These are phyloP conservation scores for Falco columbarius DNA, from an alignment of 2,797 vertebrate species.

Conservation along the genomic window DNA sequence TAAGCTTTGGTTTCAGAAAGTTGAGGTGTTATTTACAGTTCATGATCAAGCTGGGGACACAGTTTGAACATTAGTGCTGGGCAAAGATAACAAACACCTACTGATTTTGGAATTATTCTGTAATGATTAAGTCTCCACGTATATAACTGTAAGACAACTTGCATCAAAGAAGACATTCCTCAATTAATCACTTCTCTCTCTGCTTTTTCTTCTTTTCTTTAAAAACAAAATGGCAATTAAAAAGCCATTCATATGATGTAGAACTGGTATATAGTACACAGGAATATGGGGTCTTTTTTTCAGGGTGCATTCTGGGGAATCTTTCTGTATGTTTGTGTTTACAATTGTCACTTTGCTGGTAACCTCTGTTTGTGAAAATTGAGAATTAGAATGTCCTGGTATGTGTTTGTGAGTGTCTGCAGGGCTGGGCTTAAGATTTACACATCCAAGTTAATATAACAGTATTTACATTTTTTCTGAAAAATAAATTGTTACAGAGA, in stretches of 20 bases:
- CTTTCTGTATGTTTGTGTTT: background rate
- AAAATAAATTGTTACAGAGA: background rate
- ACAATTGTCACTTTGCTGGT: background rate
- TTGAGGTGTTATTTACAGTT: background rate
- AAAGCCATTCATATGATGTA: background rate
- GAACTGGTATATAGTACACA: background rate
- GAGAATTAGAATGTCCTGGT: background rate
- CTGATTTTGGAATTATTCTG: background rate
- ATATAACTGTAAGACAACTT: background rate
- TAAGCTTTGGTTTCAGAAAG: background rate
- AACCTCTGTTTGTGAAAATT: background rate
- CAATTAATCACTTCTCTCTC: background rate
- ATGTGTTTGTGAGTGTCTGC: background rate
- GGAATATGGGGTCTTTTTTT: background rate
- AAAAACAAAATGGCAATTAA: background rate
- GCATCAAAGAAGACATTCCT: background rate
- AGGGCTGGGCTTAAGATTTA: background rate
- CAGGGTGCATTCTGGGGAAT: background rate
- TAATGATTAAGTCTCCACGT: background rate
- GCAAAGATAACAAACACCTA: background rate
- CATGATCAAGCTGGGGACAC: background rate
- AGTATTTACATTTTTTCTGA: background rate
- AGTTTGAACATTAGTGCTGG: background rate
- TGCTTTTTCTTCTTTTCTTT: background rate
- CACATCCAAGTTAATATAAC: background rate